phyloP scores from a whole-genome alignment of 64 coral and sea anemone genomes.

The Astreopora myriophthalma region DNA sequence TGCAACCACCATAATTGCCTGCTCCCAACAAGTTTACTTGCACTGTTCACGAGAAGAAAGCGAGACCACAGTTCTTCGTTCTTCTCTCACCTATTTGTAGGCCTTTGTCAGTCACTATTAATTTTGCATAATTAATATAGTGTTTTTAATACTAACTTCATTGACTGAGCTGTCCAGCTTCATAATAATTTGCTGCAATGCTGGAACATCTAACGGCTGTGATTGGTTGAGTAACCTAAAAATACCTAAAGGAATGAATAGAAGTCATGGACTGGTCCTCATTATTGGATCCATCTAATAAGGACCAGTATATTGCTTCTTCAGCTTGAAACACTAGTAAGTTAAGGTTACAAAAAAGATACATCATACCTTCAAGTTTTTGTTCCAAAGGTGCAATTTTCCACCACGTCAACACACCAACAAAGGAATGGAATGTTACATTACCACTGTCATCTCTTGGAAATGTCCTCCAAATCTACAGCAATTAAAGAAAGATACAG shows the following conservation, averaged over 20 bases:
- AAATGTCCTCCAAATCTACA: slow-evolving; percentile 79
- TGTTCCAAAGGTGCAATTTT: slow-evolving; percentile 65
- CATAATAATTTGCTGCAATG: slow-evolving; percentile 56
- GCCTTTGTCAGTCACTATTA: too few relatives aligned
- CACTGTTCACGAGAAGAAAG: too few relatives aligned
- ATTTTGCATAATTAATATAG: too few relatives aligned
- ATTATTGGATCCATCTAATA: too few relatives aligned
- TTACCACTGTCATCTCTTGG: slow-evolving; percentile 82
- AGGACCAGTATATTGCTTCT: too few relatives aligned
- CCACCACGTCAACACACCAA: slow-evolving; percentile 83
- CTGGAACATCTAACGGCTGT: slow-evolving; percentile 75
- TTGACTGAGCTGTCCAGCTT: slow-evolving; percentile 16
- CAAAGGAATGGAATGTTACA: slow-evolving; percentile 75
- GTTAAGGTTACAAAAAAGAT: too few relatives aligned
- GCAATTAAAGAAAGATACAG: neutral
- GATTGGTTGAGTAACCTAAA: slow-evolving; percentile 78
- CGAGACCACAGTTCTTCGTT: too few relatives aligned
- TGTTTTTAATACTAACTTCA: neutral
- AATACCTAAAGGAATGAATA: slow-evolving; percentile 72
- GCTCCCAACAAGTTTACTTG: too few relatives aligned
- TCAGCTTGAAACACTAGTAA: too few relatives aligned
- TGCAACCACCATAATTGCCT: too few relatives aligned
- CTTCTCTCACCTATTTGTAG: too few relatives aligned
- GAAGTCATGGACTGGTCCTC: too few relatives aligned
- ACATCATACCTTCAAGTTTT: slow-evolving; percentile 67